A percentile compares a stretch with the other conserved stretches of the same genome.
phyloP scores from a whole-genome alignment of 2,113 vertebrate genomes.

The Centropristis striata region DNA sequence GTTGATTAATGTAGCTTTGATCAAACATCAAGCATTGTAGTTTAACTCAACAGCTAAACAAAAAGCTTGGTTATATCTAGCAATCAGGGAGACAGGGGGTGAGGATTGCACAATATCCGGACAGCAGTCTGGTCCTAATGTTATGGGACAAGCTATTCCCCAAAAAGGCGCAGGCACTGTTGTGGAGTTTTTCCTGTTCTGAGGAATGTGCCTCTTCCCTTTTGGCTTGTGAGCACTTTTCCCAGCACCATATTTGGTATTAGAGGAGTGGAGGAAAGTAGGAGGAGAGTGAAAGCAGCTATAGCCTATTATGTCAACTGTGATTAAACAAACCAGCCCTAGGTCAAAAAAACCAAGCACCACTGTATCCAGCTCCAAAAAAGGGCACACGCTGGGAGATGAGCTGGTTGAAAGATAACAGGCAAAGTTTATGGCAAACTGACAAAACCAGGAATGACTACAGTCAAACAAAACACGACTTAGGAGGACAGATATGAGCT shows the following conservation, averaged over 20 bases:
- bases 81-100: neutral
- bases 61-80: neutral
- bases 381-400: conserved; percentile 68
- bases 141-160: conserved; percentile 29
- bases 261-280: conserved; percentile 81
- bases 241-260: conserved; percentile 88
- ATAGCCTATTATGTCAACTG: conserved; percentile 78
- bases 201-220: conserved; percentile 86
- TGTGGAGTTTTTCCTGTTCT: conserved; percentile 78
- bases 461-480: conserved; percentile 22
- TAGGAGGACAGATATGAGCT: conserved; percentile 13
- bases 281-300: conserved; percentile 71
- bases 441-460: conserved; percentile 32
- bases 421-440: conserved; percentile 54
- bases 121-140: conserved; percentile 16
- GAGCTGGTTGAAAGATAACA: conserved; percentile 55
- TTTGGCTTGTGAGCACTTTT: conserved; percentile 71
- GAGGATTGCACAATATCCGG: conserved; percentile 35
- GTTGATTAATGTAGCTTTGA: conserved; percentile 1
- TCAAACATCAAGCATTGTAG: neutral
- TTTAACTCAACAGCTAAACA: conserved; percentile 5
- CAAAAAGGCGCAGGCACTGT: conserved; percentile 55
- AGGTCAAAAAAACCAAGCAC: conserved; percentile 57
- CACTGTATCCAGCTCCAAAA: conserved; percentile 70
- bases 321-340: conserved; percentile 79